phyloP scores from a whole-genome alignment of 2,113 vertebrate species.

The Pterophyllum scalare region DNA sequence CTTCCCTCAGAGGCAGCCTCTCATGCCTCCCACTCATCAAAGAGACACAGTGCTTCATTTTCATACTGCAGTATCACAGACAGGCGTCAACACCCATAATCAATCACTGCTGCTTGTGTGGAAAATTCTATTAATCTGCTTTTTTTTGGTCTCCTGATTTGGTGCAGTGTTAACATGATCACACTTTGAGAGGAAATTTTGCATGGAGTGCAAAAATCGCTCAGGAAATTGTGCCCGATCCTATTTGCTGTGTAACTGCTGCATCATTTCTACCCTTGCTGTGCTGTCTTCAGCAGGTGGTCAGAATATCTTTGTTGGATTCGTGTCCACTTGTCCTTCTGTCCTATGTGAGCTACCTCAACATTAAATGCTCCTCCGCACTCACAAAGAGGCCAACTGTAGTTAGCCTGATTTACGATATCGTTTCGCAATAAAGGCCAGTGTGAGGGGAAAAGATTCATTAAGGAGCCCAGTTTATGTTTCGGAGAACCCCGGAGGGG shows the following conservation, averaged over 20 bases:
- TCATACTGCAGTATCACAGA: conserved; percentile 28
- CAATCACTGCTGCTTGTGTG: conserved; percentile 25
- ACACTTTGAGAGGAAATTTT: background rate
- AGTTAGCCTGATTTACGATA: conserved; percentile 80
- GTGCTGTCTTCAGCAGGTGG: conserved; percentile 10
- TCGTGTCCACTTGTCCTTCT: conserved; percentile 41
- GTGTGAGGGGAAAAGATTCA: conserved; percentile 76
- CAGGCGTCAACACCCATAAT: conserved; percentile 28
- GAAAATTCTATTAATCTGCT: conserved; percentile 26
- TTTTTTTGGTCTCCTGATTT: conserved; percentile 28
- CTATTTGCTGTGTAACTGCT: conserved; percentile 25
- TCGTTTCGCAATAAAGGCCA: conserved; percentile 70
- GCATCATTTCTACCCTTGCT: background rate
- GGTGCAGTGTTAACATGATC: background rate
- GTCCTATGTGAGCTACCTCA: conserved; percentile 38
- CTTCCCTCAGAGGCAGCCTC: background rate
- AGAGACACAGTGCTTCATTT: conserved; percentile 19
- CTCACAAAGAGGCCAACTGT: conserved; percentile 59
- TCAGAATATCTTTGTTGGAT: conserved; percentile 26
- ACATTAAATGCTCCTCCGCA: conserved; percentile 48
- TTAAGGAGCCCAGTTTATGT: conserved; percentile 76
- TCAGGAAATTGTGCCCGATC: background rate
- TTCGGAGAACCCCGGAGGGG: conserved; percentile 65
- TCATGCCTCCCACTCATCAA: conserved; percentile 41
- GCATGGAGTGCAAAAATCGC: background rate